Conservation (phyloP, 2,888 invertebrate species). For the Caenorhabditis sinica region DNA sequence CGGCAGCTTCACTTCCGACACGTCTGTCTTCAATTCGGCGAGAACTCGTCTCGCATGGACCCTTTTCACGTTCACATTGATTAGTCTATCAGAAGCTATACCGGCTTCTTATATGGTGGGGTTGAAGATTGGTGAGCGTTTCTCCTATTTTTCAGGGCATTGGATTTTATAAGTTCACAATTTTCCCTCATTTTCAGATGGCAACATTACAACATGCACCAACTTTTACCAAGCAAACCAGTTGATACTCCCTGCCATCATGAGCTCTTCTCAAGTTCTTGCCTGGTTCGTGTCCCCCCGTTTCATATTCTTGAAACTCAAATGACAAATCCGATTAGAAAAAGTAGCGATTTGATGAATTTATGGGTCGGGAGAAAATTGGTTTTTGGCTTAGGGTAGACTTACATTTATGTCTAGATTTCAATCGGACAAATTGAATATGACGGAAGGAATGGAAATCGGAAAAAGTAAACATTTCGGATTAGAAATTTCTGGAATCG, state of each 20-base stretch:
- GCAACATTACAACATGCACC: slow-evolving; percentile 2
- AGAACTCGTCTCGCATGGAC: slow-evolving; percentile 48
- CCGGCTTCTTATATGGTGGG: slow-evolving; percentile 33
- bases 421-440: not conserved
- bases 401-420: not conserved
- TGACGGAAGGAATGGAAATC: not conserved
- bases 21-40: slow-evolving; percentile 3
- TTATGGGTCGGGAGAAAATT: slow-evolving; percentile 30
- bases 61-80: slow-evolving; percentile 31
- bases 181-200: slow-evolving; percentile 15
- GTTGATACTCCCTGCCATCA: slow-evolving; percentile 23
- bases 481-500: not conserved
- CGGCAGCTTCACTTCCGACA: slow-evolving; percentile 25
- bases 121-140: slow-evolving; percentile 19
- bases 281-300: slow-evolving; percentile 25
- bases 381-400: not conserved
- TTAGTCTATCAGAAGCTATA: slow-evolving; percentile 38
- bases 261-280: slow-evolving; percentile 33
- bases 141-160: not conserved
- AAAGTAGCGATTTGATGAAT: slow-evolving; percentile 22
- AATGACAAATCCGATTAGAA: slow-evolving; percentile 15
- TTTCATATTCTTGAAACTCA: not conserved
- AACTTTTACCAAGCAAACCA: slow-evolving; percentile 44
- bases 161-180: not conserved
- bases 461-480: not conserved